A percentile compares a stretch with the other conserved stretches of the same genome.
These are phyloP conservation scores for Oligia strigilis DNA, from an alignment of 2,888 invertebrate genomes.

Conservation along the genomic window DNA sequence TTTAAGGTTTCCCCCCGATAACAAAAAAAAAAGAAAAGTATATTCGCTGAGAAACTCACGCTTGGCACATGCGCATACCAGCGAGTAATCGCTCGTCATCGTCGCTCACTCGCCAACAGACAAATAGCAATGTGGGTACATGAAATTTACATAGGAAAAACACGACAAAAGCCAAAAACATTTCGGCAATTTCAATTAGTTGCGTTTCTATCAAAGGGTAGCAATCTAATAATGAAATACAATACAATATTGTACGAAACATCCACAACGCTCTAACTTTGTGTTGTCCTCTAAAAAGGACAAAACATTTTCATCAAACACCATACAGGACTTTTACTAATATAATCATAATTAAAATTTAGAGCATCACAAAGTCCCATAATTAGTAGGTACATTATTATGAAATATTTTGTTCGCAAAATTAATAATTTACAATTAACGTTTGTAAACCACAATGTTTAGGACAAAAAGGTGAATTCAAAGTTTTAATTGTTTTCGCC, in stretches of 20 bases:
- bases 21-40: too few species aligned
- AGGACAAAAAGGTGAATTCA: slow-evolving; percentile 48
- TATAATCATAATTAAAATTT: slow-evolving; percentile 60
- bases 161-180: neutral
- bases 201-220: slow-evolving; percentile 20
- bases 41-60: neutral
- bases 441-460: slow-evolving; percentile 56
- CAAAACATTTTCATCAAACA: slow-evolving; percentile 52
- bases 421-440: slow-evolving; percentile 63
- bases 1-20: too few species aligned
- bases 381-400: slow-evolving; percentile 51
- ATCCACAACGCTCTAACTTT: slow-evolving; percentile 16
- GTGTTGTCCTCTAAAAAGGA: slow-evolving; percentile 29
- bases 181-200: slow-evolving; percentile 2
- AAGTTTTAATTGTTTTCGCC: slow-evolving; percentile 75
- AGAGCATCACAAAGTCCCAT: slow-evolving; percentile 59
- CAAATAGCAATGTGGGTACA: neutral
- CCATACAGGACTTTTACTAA: slow-evolving; percentile 16
- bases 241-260: slow-evolving; percentile 1
- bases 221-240: slow-evolving; percentile 14
- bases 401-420: slow-evolving; percentile 70
- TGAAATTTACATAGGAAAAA: neutral
- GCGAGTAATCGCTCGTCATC: neutral
- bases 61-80: neutral
- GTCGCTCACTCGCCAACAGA: neutral